Conservation (phyloP, 2,113 vertebrate species). For the Rhizomys pruinosus region DNA sequence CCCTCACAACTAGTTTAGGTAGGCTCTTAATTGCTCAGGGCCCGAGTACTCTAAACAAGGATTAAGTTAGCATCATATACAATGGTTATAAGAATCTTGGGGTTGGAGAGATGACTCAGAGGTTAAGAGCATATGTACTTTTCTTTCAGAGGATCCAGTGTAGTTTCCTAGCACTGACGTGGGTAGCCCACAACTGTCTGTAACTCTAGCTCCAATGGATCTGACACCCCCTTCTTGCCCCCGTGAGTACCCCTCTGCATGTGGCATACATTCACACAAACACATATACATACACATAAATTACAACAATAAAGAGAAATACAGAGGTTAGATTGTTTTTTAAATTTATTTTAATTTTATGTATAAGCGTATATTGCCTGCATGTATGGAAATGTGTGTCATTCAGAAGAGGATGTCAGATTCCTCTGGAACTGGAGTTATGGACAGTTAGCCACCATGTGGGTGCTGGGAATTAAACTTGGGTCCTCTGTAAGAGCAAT, state of each 20-base stretch:
- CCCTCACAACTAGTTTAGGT: neutral
- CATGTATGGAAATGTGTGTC: too few species aligned
- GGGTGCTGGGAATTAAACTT: too few species aligned
- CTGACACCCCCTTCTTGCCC: neutral
- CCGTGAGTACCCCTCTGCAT: neutral
- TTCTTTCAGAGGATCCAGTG: neutral
- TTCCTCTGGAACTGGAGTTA: too few species aligned
- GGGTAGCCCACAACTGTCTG: neutral
- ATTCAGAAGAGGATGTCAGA: too few species aligned
- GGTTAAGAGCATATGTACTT: neutral
- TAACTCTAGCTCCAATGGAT: neutral
- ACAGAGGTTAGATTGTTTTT: neutral
- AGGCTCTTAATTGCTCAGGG: neutral
- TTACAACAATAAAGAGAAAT: neutral
- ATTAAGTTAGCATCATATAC: neutral
- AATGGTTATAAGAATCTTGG: neutral
- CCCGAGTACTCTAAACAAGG: neutral
- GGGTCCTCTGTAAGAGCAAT: too few species aligned
- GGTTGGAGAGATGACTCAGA: neutral
- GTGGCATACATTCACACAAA: neutral
- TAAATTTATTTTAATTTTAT: too few species aligned
- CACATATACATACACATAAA: neutral
- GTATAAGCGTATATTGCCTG: too few species aligned
- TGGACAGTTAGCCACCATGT: too few species aligned
- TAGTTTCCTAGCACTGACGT: neutral